Evolutionary conservation across 2,888 invertebrate species (phyloP), one percentile per base, ranked within the genome.

Genomic region (Notodonta ziczac): DNA sequence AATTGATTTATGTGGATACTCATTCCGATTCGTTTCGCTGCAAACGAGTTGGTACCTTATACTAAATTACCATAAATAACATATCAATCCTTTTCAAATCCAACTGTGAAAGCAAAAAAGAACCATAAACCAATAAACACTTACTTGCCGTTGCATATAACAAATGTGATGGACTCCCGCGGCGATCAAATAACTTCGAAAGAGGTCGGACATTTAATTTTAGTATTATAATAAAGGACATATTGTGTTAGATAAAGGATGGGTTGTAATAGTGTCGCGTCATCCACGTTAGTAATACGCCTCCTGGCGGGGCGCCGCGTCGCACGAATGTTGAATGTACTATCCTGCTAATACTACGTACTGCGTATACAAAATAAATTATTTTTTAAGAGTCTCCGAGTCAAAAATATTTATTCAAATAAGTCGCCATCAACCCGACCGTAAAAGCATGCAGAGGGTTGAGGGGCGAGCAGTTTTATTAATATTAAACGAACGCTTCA

Each of bases 331-430:
- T 72, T 69, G 70, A 76, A 66, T 66, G 70, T 69, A 75, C 74
- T 77, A 78, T 73, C 62, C 63, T 51, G 61, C 60, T 77, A 71
- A 35, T 35, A 35, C 76, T 74, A 74, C 62, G 61, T 65, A 35
- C 7, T 39, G 39, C 59, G 66, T 67, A 84, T 80, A 86, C 81
- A 84, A 87, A 85, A 88, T 87, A 88, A 88, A 89, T 86, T 85
- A 84, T 84, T 84, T 87, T 85, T 78, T 86, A 88, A 78, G 81
- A 82, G 78, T 69, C 77, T 77, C 80, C 72, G 73, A 79, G 77
- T 88, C 85, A 73, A 85, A 91, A 89, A 91, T 91, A 92, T 93
- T 92, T 91, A 93, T 93, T 93, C 88, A 93, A 93, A 93, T 92
- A 91, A 89, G 90, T 90, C 86, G 86, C 90, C 87, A 90, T 90